Conservation (phyloP, 1,140 invertebrate genomes). For the Lepidurus apus region DNA sequence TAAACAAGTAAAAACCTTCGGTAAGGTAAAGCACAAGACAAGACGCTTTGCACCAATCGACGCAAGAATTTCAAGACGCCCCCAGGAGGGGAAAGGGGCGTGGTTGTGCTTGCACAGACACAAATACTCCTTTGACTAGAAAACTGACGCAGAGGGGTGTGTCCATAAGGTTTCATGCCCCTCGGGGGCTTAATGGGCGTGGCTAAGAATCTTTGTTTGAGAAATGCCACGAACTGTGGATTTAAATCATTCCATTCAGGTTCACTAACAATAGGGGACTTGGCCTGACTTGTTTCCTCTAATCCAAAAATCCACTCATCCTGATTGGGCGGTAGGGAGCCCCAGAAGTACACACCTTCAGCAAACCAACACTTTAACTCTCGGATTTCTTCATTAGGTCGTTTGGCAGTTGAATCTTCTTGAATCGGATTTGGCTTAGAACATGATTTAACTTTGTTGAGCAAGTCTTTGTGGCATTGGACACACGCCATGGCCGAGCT, state of each 20-base stretch:
- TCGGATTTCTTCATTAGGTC: neutral
- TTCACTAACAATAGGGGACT: slow-evolving; percentile 16
- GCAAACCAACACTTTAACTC: slow-evolving; percentile 12
- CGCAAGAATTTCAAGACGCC: neutral
- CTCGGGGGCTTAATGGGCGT: neutral
- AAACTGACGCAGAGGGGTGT: neutral
- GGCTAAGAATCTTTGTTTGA: neutral
- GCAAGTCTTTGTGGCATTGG: neutral
- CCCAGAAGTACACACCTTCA: neutral
- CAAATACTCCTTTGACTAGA: neutral
- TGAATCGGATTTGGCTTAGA: neutral
- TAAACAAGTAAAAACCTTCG: neutral
- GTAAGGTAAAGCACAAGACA: slow-evolving; percentile 7
- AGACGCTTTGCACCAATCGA: neutral
- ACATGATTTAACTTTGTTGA: neutral
- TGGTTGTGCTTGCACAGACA: neutral
- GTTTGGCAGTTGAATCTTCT: neutral
- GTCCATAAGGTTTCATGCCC: neutral
- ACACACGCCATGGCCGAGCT: neutral
- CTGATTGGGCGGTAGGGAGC: neutral
- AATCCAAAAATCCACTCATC: slow-evolving; percentile 33
- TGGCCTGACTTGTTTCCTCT: slow-evolving; percentile 27
- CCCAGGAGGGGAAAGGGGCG: neutral
- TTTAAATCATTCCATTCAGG: neutral
- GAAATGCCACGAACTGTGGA: neutral